These are phyloP conservation scores for Yasuhikotakia modesta DNA, from an alignment of 2,797 vertebrate genomes.

Conservation along the genomic window DNA sequence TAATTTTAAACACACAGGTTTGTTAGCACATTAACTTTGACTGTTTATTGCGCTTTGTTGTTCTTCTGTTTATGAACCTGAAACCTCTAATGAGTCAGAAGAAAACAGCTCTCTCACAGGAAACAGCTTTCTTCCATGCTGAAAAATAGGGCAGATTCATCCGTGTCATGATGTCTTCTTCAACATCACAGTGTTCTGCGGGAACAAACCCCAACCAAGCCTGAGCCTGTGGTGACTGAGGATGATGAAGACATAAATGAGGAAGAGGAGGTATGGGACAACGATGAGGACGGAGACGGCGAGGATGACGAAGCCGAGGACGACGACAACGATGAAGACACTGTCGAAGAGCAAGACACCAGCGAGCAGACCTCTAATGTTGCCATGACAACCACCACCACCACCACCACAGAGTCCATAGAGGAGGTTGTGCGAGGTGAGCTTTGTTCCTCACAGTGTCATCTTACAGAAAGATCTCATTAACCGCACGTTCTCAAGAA, in stretches of 20 bases:
- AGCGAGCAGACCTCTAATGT: conserved; percentile 86
- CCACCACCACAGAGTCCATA: conserved; percentile 96
- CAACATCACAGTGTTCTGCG: conserved; percentile 73
- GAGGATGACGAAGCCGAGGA: conserved; percentile 70
- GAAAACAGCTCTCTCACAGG: no score
- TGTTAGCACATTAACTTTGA: no score
- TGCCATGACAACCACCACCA: conserved; percentile 94
- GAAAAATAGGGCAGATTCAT: no score
- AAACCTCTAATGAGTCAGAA: no score
- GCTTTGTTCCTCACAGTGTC: conserved; percentile 2
- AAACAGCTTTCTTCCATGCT: no score
- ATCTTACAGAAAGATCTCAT: background rate
- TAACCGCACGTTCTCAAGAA: background rate
- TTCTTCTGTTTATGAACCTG: no score
- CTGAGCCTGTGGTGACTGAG: conserved; percentile 76
- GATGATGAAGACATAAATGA: conserved; percentile 74
- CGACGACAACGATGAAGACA: conserved; percentile 79
- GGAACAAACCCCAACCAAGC: conserved; percentile 77
- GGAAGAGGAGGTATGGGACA: conserved; percentile 75
- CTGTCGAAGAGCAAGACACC: conserved; percentile 81
- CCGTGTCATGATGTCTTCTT: background rate
- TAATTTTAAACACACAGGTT: no score
- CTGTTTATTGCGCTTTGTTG: no score
- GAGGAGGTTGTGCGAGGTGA: conserved; percentile 98
- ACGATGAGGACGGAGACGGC: conserved; percentile 73